Base-by-base conservation (phyloP, 2,797 vertebrate genomes). In the Urophycis tenuis region DNA sequence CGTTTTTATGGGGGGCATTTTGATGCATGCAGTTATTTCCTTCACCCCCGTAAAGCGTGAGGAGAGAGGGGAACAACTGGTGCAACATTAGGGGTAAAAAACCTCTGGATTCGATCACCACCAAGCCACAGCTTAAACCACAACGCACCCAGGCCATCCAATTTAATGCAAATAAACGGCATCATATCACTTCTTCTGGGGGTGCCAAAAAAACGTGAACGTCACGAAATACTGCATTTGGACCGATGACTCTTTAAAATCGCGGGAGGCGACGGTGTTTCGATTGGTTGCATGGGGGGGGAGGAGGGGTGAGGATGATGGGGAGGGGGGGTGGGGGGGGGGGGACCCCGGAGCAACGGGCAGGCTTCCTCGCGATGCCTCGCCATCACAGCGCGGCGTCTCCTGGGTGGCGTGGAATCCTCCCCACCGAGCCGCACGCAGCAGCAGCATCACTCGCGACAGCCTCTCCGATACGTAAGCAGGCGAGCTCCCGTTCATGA, bases 371-470 rank as follows among this genome's bases (percentile, higher is more conserved):
- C 35, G 17, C 33, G 75, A 45, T 32, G 69, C 75, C 75, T 71
- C 36, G 75, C 75, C 75, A 83, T 90, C 88, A 80, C 74, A 75
- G 78, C 82, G 84, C 17, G 39, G 7, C 80, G 82, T 78, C 85
- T 72, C 74, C 76, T 81, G 86, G 85, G 88, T 85, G 85, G 87
- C 84, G 88, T 91, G 91, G 90, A 88, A 80, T 89, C 81, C 87
- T 91, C 82, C 87, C 29, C 86, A 86, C 80, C 85, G 81, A n/a
- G 17, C 53, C 17, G 53, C 53, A 60, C 36, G 22, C 45, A 36
- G 35, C 35, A 4, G 7, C 39, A 41, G 53, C 53, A 60, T 10
- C 19, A n/a, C 45, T 53, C 17, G 17, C 45, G 45, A 53, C 45
- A 53, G 45, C 53, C 53, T 60, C 36, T 11, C 15, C 53, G 45